Evolutionary conservation across 2,888 invertebrate genomes (phyloP).

Genomic region (Hemithea aestivaria): DNA sequence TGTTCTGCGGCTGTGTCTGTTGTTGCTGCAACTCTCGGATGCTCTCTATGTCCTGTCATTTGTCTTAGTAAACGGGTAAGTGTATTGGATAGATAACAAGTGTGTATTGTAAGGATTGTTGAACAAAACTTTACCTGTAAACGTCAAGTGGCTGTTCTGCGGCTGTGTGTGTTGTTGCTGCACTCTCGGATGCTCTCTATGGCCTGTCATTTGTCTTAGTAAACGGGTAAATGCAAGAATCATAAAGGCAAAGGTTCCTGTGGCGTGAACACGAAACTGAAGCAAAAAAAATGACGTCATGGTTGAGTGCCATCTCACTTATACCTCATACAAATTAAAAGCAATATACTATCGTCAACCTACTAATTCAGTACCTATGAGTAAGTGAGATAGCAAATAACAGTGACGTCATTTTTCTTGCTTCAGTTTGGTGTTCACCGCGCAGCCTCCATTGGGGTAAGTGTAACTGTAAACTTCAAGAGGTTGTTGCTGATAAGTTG

Average conservation of each 20-base stretch:
- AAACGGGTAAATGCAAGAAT: conserved; percentile 85
- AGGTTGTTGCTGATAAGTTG: conserved; percentile 99
- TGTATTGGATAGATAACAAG: too few relatives aligned
- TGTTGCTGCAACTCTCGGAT: conserved; percentile 99
- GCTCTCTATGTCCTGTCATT: conserved; percentile 99
- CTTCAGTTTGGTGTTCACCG: too few relatives aligned
- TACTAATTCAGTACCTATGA: too few relatives aligned
- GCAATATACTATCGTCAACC: too few relatives aligned
- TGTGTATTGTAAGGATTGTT: too few relatives aligned
- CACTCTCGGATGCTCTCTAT: conserved; percentile 97
- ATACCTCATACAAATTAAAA: too few relatives aligned
- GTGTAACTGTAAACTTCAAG: conserved; percentile 97
- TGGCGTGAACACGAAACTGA: too few relatives aligned
- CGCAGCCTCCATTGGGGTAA: too few relatives aligned
- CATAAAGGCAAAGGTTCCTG: conserved; percentile 25
- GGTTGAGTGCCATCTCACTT: too few relatives aligned
- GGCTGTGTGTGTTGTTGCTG: conserved; percentile 99
- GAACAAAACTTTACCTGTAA: conserved; percentile 84
- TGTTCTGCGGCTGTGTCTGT: conserved; percentile 98
- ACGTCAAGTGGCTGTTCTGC: conserved; percentile 98
- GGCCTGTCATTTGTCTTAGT: conserved; percentile 99
- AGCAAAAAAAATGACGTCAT: too few relatives aligned
- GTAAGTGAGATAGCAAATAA: too few relatives aligned
- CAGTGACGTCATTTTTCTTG: too few relatives aligned
- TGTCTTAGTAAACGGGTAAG: conserved; percentile 97